Conservation (phyloP, 1,140 invertebrate genomes). For the Drosophila ambigua region DNA sequence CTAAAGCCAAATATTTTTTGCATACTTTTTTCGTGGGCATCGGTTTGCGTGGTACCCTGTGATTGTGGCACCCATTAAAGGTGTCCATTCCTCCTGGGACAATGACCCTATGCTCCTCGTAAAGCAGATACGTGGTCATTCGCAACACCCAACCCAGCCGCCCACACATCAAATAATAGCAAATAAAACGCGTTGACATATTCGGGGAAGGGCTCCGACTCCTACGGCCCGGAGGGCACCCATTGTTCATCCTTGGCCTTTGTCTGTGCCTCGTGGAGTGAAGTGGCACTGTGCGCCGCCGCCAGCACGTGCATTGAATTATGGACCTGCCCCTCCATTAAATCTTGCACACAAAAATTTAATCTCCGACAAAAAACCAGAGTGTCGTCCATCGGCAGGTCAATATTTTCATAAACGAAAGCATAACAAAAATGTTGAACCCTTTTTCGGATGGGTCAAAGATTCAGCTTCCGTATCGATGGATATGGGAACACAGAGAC, state of each 20-base stretch:
- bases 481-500: too few species aligned
- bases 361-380: conserved; percentile 24
- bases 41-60: background rate
- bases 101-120: conserved; percentile 25
- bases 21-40: background rate
- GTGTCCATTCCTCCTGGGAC: conserved; percentile 17
- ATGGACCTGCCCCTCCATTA: conserved; percentile 28
- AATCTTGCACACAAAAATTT: conserved; percentile 36
- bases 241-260: conserved; percentile 41
- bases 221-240: conserved; percentile 5
- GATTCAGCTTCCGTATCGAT: conserved; percentile 35
- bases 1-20: conserved; percentile 82
- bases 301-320: conserved; percentile 62
- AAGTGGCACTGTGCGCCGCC: background rate
- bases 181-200: conserved; percentile 38
- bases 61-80: conserved; percentile 29
- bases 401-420: conserved; percentile 41
- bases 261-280: conserved; percentile 11
- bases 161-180: conserved; percentile 25
- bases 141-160: conserved; percentile 16
- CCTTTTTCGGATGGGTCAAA: conserved; percentile 30
- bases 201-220: background rate
- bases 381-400: conserved; percentile 19
- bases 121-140: conserved; percentile 28
- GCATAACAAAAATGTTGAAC: conserved; percentile 24